These are phyloP conservation scores for Denticeps clupeoides DNA, from an alignment of 2,797 vertebrate species.

Conservation along the genomic window DNA sequence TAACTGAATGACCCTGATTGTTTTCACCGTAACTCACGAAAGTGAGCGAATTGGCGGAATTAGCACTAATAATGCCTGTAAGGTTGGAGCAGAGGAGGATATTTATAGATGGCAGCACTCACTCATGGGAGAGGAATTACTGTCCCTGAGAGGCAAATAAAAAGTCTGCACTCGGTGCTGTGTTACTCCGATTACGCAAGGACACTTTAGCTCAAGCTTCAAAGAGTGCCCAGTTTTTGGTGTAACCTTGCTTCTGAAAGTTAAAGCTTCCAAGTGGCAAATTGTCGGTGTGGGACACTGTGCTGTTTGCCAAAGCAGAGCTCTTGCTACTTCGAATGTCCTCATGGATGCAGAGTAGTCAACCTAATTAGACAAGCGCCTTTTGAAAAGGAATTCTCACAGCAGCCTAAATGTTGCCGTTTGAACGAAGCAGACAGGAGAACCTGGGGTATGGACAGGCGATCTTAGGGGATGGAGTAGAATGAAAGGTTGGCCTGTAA, in stretches of 20 bases:
- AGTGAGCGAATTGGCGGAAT: too few relatives aligned
- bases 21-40: too few relatives aligned
- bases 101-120: conserved; percentile 4
- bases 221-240: conserved; percentile 44
- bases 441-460: neutral
- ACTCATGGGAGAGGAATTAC: neutral
- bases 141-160: neutral
- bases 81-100: neutral
- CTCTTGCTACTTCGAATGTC: too few relatives aligned
- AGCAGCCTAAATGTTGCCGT: conserved; percentile 21
- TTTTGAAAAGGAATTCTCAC: conserved; percentile 22
- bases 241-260: conserved; percentile 45
- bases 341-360: too few relatives aligned
- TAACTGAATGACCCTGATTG: too few relatives aligned
- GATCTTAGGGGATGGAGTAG: neutral
- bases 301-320: conserved; percentile 19
- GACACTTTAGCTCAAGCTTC: conserved; percentile 49
- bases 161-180: conserved; percentile 32
- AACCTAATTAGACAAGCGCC: conserved; percentile 31
- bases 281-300: conserved; percentile 16
- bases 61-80: too few relatives aligned
- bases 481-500: neutral
- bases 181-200: conserved; percentile 49
- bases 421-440: conserved; percentile 21
- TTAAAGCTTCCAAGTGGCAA: conserved; percentile 12